Conservation (phyloP, 2,113 vertebrate genomes). For the Oreochromis niloticus region DNA sequence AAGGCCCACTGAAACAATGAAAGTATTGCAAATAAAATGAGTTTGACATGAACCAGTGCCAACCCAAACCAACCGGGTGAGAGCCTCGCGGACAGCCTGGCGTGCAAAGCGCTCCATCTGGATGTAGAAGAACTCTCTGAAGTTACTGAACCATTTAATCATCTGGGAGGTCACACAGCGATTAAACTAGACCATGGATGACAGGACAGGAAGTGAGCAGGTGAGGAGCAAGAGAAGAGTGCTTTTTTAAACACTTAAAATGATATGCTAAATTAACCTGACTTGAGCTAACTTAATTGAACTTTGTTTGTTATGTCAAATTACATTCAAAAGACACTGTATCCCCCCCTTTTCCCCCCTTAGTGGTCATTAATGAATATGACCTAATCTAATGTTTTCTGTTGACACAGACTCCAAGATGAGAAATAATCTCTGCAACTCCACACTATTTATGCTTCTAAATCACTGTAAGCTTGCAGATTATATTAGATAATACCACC, state of each 20-base stretch:
- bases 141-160: slow-evolving; percentile 84
- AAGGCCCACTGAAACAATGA: neutral
- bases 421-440: neutral
- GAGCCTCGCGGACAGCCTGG: slow-evolving; percentile 74
- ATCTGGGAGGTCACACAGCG: slow-evolving; percentile 81
- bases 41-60: neutral
- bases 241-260: neutral
- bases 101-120: slow-evolving; percentile 81
- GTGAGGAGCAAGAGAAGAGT: neutral
- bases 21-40: neutral
- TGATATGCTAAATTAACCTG: neutral
- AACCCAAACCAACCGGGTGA: slow-evolving; percentile 53
- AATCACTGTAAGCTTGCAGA: neutral
- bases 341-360: rapidly evolving
- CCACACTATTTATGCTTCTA: neutral
- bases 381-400: neutral
- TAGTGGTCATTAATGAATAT: neutral
- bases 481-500: neutral
- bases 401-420: neutral
- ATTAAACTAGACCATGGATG: slow-evolving; percentile 68
- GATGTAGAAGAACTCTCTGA: slow-evolving; percentile 83
- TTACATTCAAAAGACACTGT: neutral
- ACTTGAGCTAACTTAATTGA: neutral
- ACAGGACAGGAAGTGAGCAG: slow-evolving; percentile 4
- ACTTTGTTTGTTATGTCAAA: neutral